Conservation (phyloP, 2,888 invertebrate genomes). For the Lasioglossum villosulum region DNA sequence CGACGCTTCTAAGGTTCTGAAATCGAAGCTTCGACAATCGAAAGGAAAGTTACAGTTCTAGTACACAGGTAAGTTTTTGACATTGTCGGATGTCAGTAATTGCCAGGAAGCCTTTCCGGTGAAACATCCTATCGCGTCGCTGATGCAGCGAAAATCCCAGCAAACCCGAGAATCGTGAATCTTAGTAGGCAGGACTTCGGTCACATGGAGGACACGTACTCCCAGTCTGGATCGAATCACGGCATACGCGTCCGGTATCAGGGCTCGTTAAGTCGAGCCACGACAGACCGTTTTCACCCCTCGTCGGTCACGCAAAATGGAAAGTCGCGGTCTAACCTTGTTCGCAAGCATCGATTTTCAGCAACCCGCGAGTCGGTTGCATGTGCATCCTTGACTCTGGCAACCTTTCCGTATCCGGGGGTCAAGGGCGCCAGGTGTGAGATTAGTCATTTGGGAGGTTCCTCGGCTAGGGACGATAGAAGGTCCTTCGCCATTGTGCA, state of each 20-base stretch:
- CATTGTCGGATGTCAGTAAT: not conserved
- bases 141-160: not conserved
- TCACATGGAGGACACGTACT: not conserved
- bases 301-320: conserved; percentile 69
- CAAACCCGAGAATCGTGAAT: conserved; percentile 9
- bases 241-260: not conserved
- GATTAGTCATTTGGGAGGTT: conserved; percentile 70
- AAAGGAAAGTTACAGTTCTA: no score
- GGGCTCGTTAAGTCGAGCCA: conserved; percentile 41
- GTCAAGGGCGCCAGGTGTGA: conserved; percentile 75
- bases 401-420: conserved; percentile 63
- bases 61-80: not conserved
- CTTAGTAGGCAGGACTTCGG: conserved; percentile 2
- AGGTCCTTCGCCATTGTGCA: conserved; percentile 30
- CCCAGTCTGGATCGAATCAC: conserved; percentile 13
- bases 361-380: conserved; percentile 53
- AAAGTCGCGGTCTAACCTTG: conserved; percentile 63
- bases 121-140: not conserved
- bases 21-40: no score
- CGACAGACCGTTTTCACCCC: conserved; percentile 38
- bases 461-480: conserved; percentile 38
- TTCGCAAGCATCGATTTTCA: conserved; percentile 61
- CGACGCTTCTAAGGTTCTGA: no score
- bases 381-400: conserved; percentile 73
- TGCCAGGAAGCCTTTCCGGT: not conserved